A percentile compares a stretch with the other conserved stretches of the same genome.
Conservation (phyloP, 2,888 invertebrate species). For the Lasius fuliginosus region DNA sequence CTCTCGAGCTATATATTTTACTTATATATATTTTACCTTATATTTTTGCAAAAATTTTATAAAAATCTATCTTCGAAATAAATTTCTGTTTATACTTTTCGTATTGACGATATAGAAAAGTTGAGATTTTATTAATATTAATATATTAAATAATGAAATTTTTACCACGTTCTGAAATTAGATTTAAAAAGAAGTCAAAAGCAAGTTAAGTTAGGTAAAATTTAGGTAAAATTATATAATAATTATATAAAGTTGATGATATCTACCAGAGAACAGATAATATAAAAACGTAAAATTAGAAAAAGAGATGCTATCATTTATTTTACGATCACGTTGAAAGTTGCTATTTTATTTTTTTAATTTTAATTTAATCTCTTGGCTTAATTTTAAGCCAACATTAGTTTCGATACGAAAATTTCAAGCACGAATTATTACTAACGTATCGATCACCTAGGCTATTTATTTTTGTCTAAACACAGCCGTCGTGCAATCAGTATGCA, state of each 20-base stretch:
- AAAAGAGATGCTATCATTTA: background rate
- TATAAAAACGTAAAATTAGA: background rate
- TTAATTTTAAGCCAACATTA: conserved; percentile 8
- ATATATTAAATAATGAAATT: background rate
- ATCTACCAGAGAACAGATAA: background rate
- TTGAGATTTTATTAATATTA: background rate
- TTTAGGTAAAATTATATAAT: background rate
- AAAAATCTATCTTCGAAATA: background rate
- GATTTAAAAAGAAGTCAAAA: background rate
- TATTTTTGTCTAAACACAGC: conserved; percentile 5
- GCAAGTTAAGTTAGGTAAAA: background rate
- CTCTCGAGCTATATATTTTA: background rate
- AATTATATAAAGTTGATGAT: too few species aligned
- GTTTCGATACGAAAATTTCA: background rate
- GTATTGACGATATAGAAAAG: background rate
- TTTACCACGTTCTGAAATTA: background rate
- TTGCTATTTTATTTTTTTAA: background rate
- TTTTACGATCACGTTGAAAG: background rate
- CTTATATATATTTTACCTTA: background rate
- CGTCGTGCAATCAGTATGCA: background rate
- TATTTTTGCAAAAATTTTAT: conserved; percentile 3
- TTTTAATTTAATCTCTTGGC: background rate
- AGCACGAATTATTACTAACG: background rate
- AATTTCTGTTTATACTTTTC: conserved; percentile 18
- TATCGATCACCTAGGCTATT: background rate